Evolutionary conservation across 64 coral and sea anemone species (phyloP).

Genomic region (Actinia equina): DNA sequence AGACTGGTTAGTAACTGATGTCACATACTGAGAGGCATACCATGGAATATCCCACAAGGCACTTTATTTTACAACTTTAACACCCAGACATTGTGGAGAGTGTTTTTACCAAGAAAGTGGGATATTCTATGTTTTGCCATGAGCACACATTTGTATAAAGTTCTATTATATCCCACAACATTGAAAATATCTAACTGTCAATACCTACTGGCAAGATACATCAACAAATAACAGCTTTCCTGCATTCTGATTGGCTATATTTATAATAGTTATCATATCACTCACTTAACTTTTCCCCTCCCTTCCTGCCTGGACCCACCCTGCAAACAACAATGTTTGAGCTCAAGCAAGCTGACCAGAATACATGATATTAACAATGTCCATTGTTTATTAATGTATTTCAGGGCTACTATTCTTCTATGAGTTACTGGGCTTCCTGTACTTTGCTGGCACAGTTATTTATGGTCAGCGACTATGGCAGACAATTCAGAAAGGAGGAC

Average conservation of each 20-base stretch:
- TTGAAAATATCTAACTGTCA: too few relatives aligned
- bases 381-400: not conserved
- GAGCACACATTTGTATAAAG: too few relatives aligned
- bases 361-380: too few relatives aligned
- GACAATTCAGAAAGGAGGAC: slow-evolving; percentile 92
- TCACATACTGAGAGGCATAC: not conserved
- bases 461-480: slow-evolving; percentile 97
- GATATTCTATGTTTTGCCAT: too few relatives aligned
- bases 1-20: slow-evolving; percentile 56
- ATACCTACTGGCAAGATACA: too few relatives aligned
- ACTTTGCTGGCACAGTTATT: slow-evolving; percentile 77
- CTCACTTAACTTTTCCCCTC: not conserved
- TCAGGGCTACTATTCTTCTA: slow-evolving; percentile 81
- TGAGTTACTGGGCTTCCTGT: slow-evolving; percentile 81
- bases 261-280: not conserved
- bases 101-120: too few relatives aligned
- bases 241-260: too few relatives aligned
- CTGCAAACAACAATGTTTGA: not conserved
- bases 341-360: not conserved
- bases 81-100: too few relatives aligned
- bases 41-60: too few relatives aligned
- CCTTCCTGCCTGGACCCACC: not conserved
- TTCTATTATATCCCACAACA: too few relatives aligned
- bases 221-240: too few relatives aligned
- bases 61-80: too few relatives aligned